Percentiles rank a stretch among this genome's conserved stretches.
Evolutionary conservation across 1,140 invertebrate species (phyloP).

Genomic region (Aphis craccivora): DNA sequence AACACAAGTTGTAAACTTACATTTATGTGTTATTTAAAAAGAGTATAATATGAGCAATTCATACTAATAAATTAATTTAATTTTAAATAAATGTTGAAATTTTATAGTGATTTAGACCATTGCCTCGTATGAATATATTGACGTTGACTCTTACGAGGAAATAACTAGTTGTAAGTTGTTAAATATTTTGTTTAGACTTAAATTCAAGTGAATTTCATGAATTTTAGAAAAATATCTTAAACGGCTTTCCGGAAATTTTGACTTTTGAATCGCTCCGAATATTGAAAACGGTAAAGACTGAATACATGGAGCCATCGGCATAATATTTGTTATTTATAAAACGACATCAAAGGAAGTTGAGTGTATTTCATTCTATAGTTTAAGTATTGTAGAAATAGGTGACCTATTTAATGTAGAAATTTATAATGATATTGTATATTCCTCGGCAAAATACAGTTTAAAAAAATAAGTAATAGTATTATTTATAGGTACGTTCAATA

Average conservation of each 20-base stretch:
- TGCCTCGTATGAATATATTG: not conserved
- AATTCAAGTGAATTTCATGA: not conserved
- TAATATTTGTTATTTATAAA: not conserved
- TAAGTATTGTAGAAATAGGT: too few species aligned
- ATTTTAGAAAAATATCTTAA: not conserved
- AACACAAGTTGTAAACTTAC: too few species aligned
- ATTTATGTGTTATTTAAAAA: not conserved
- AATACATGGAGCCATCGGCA: too few species aligned
- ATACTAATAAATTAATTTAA: not conserved
- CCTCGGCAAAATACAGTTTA: not conserved
- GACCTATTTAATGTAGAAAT: too few species aligned
- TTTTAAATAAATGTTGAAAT: not conserved
- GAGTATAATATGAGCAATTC: too few species aligned
- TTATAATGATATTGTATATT: not conserved
- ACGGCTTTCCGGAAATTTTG: not conserved
- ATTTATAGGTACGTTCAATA: not conserved
- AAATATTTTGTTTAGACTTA: not conserved
- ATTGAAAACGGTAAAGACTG: not conserved
- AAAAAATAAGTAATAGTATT: not conserved
- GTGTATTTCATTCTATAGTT: too few species aligned
- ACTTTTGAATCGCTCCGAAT: not conserved
- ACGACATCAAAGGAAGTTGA: not conserved
- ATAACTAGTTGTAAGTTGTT: not conserved
- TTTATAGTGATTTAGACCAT: not conserved
- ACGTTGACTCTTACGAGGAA: not conserved